Conservation (phyloP, 2,113 vertebrate genomes). For the Elachura formosa region DNA sequence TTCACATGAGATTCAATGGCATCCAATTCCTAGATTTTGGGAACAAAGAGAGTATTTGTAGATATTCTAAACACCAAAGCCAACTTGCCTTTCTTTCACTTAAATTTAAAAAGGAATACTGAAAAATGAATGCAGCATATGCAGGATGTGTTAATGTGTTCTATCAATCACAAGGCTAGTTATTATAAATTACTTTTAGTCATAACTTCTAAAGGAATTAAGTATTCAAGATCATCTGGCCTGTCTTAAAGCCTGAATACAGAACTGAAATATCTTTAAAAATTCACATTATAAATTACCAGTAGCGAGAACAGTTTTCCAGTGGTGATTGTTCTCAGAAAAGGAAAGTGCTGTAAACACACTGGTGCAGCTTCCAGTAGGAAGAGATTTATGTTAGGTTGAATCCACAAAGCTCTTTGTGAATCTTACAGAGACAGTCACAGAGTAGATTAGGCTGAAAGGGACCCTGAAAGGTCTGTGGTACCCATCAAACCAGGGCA, state of each 20-base stretch:
- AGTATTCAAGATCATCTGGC: neutral
- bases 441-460: neutral
- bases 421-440: neutral
- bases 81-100: neutral
- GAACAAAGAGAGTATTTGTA: neutral
- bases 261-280: neutral
- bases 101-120: neutral
- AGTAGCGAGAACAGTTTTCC: neutral
- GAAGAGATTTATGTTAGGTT: neutral
- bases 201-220: neutral
- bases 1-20: conserved; percentile 85
- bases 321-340: neutral
- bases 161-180: neutral
- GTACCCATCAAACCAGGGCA: neutral
- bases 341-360: neutral
- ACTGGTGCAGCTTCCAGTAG: neutral
- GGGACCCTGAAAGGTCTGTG: neutral
- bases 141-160: neutral
- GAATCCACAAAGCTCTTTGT: neutral
- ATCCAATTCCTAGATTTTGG: conserved; percentile 80
- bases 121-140: neutral
- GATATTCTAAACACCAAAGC: neutral
- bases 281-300: neutral
- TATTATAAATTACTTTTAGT: neutral
- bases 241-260: neutral